phyloP scores from a whole-genome alignment of 2,888 invertebrate species.

The Pheosia tremula region DNA sequence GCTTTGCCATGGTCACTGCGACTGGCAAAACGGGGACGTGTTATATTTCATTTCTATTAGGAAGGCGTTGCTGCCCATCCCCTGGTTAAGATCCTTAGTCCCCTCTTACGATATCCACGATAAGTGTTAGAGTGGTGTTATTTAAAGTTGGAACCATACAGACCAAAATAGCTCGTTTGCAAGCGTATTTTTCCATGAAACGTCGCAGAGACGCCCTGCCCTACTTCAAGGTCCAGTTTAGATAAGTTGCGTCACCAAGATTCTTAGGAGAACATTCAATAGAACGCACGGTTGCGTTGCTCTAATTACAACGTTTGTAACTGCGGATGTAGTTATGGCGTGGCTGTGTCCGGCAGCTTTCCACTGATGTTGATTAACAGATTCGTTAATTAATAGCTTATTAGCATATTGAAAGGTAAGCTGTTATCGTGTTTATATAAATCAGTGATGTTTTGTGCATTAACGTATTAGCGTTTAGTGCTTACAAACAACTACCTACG shows the following conservation, averaged over 20 bases:
- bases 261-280: not conserved
- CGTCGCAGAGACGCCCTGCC: too few relatives aligned
- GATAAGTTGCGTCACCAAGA: not conserved
- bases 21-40: too few relatives aligned
- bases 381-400: constrained; percentile 16
- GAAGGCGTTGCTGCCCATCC: too few relatives aligned
- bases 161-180: too few relatives aligned
- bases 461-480: not conserved
- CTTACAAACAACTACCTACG: too few relatives aligned
- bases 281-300: constrained; percentile 1
- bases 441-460: constrained; percentile 3
- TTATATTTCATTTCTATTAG: too few relatives aligned
- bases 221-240: not conserved
- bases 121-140: too few relatives aligned
- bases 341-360: constrained; percentile 21
- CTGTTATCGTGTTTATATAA: constrained; percentile 20
- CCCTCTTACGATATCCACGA: too few relatives aligned
- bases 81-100: too few relatives aligned
- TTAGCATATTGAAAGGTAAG: constrained; percentile 24
- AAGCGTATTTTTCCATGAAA: too few relatives aligned
- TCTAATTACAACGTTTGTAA: constrained; percentile 13
- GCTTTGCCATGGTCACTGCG: too few relatives aligned
- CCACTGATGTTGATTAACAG: constrained; percentile 19
- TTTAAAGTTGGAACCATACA: too few relatives aligned
- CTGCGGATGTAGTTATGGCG: constrained; percentile 14